Percentiles rank a stretch among this genome's conserved stretches.
phyloP scores from a whole-genome alignment of 2,888 invertebrate species.

The Andrena bucephala region DNA sequence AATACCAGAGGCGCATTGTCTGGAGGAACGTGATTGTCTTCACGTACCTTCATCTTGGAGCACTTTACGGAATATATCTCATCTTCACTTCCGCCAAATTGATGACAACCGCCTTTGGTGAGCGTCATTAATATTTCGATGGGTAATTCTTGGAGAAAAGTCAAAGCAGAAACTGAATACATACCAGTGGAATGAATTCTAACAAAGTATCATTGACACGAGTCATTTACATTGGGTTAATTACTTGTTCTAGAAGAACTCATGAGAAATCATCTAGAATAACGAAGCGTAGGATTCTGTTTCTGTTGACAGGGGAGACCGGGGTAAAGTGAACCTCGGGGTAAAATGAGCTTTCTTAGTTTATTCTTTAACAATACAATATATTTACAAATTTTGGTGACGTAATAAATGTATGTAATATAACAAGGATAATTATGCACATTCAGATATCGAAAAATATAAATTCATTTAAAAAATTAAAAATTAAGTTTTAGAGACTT shows the following conservation, averaged over 20 bases:
- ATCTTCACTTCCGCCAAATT: slow-evolving; percentile 91
- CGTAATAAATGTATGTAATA: too few relatives aligned
- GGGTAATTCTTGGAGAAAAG: background rate
- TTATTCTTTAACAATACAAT: too few relatives aligned
- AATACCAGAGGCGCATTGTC: slow-evolving; percentile 86
- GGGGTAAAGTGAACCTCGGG: too few relatives aligned
- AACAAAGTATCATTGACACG: too few relatives aligned
- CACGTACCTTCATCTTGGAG: slow-evolving; percentile 90
- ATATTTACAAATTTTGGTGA: too few relatives aligned
- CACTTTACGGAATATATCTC: slow-evolving; percentile 91
- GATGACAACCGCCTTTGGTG: slow-evolving; percentile 90
- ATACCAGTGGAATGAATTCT: background rate
- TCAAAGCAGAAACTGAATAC: background rate
- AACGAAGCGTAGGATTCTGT: background rate
- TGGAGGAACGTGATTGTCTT: slow-evolving; percentile 95
- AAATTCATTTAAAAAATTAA: too few relatives aligned
- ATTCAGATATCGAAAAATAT: too few relatives aligned
- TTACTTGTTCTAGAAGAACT: background rate
- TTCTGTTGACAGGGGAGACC: slow-evolving; percentile 19
- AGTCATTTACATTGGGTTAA: too few relatives aligned
- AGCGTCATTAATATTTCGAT: slow-evolving; percentile 81
- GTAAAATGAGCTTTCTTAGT: too few relatives aligned
- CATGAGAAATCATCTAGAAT: background rate
- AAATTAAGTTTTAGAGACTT: too few relatives aligned
- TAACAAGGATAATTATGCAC: too few relatives aligned